Base-by-base conservation (phyloP, 2,113 vertebrate genomes). In the Paramormyrops kingsleyae region DNA sequence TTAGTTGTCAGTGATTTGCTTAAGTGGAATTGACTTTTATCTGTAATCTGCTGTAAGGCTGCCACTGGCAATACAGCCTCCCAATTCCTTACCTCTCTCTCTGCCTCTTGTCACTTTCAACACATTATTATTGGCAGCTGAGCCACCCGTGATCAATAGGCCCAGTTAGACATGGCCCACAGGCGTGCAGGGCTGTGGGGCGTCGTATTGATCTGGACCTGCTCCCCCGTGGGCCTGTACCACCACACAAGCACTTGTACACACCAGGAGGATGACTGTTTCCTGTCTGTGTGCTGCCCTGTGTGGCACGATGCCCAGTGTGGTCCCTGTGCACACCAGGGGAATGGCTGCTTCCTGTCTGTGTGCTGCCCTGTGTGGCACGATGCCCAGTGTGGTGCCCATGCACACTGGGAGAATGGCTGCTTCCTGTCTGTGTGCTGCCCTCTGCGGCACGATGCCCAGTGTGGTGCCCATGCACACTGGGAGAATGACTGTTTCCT, bases 11-110 rank as follows among this genome's bases (percentile, higher is more conserved):
- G 97, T 96, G 97, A 96, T 97, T 98, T 97, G 95, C 94, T 97
- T 98, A 98, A 99, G 97, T 98, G 97, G 96, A 97, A 98, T 98
- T 98, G 97, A 98, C 97, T 98, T 98, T 98, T 98, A 98, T 99
- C 94, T 95, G 96, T 94, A 94, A 95, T 96, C 94, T 95, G 96
- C 96, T 96, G 94, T 95, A 94, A 92, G 92, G 96, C 95, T 97
- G 98, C 97, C 97, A 98, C 95, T 92, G 96, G 96, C 95, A 87
- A 96, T 96, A 95, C 96, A 96, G 31, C 94, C 97, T 97, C 96
- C 96, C 96, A 95, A 92, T 93, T 94, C 94, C 95, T 95, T 83
- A 53, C 93, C 77, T 83, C 88, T 52, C 90, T 83, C 93, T 53
- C 49, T 70, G 94, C 94, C 91, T 89, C 91, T 93, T 99, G 98